Conservation (phyloP, 2,888 invertebrate species). For the Eurytoma adleriae region DNA sequence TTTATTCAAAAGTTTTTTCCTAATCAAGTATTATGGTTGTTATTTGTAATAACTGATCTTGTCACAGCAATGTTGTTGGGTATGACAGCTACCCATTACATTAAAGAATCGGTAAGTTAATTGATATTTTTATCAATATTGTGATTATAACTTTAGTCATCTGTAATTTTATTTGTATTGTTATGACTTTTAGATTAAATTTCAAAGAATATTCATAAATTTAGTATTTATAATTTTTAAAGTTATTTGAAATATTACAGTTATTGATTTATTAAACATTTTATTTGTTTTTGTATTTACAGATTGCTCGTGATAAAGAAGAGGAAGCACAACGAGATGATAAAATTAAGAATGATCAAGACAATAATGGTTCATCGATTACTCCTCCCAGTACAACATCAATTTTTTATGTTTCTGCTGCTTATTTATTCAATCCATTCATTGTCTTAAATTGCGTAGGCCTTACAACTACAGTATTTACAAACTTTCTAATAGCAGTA, state of each 20-base stretch:
- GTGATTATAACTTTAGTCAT: not conserved
- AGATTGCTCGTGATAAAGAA: constrained; percentile 66
- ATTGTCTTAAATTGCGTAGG: constrained; percentile 91
- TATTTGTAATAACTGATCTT: constrained; percentile 88
- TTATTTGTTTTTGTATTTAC: constrained; percentile 50
- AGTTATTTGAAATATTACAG: not conserved
- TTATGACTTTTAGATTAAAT: not conserved
- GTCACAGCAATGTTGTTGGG: constrained; percentile 86
- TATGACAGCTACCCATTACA: constrained; percentile 83
- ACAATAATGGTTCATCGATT: constrained; percentile 56
- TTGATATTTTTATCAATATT: constrained; percentile 62
- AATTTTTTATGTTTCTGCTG: constrained; percentile 82
- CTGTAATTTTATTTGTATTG: not conserved
- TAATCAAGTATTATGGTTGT: constrained; percentile 68
- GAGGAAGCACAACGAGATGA: constrained; percentile 58
- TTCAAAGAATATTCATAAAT: not conserved
- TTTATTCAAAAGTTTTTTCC: constrained; percentile 76
- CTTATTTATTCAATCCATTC: constrained; percentile 93
- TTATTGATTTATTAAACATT: not conserved
- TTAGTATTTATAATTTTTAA: not conserved
- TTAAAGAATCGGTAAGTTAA: constrained; percentile 78
- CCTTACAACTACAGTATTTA: constrained; percentile 92
- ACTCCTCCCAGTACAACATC: constrained; percentile 61
- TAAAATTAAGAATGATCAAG: constrained; percentile 46
- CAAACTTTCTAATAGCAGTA: constrained; percentile 88